These are phyloP conservation scores for Trachelipus rathkii DNA, from an alignment of 1,140 invertebrate species.

Conservation along the genomic window DNA sequence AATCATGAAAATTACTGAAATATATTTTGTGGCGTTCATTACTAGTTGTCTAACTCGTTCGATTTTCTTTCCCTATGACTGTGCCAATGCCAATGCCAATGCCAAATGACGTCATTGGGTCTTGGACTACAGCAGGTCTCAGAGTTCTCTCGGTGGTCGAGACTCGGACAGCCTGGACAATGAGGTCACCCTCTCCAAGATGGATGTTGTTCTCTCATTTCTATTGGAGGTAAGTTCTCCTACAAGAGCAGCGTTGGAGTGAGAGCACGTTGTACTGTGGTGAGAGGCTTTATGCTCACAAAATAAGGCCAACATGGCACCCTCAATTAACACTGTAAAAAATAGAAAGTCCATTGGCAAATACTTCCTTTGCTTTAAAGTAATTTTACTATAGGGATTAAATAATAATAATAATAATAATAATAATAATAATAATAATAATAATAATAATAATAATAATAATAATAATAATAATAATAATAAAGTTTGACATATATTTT, in stretches of 20 bases:
- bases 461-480: background rate
- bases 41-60: no score
- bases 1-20: no score
- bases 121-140: conserved; percentile 62
- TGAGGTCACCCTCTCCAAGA: conserved; percentile 85
- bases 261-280: no score
- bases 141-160: conserved; percentile 86
- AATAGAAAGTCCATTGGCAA: no score
- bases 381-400: background rate
- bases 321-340: no score
- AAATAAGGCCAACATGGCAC: no score
- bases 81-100: background rate
- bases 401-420: background rate
- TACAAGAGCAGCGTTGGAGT: no score
- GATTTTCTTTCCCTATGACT: background rate
- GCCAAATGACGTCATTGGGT: background rate
- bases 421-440: conserved; percentile 9
- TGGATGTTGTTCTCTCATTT: conserved; percentile 95
- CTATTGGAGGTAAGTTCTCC: conserved; percentile 76
- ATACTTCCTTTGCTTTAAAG: no score
- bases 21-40: no score
- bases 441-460: conserved; percentile 13
- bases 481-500: no score
- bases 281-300: no score
- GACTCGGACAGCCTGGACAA: conserved; percentile 86